A percentile compares a stretch with the other conserved stretches of the same genome.
Conservation (phyloP, 2,888 invertebrate genomes). For the Embidobia sp. region DNA sequence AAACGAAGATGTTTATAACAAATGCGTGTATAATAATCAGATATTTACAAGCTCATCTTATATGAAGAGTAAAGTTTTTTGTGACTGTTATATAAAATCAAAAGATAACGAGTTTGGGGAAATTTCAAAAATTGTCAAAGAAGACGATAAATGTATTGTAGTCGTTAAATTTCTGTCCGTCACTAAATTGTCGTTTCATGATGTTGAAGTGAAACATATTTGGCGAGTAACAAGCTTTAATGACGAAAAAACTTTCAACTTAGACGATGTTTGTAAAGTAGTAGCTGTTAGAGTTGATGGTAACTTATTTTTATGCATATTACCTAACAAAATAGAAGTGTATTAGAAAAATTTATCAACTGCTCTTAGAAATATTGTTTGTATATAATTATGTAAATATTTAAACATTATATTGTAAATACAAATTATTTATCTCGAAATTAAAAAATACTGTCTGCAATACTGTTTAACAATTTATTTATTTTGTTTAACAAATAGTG, state of each 20-base stretch:
- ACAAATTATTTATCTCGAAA: too few species aligned
- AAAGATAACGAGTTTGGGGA: neutral
- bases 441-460: too few species aligned
- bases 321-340: too few species aligned
- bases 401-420: too few species aligned
- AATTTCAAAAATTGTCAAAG: constrained; percentile 2
- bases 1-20: constrained; percentile 11
- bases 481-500: too few species aligned
- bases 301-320: too few species aligned
- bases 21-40: constrained; percentile 1
- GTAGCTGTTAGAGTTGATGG: too few species aligned
- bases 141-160: neutral
- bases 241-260: neutral
- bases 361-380: too few species aligned
- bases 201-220: constrained; percentile 3
- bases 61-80: neutral
- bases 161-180: neutral
- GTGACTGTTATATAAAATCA: neutral
- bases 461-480: too few species aligned
- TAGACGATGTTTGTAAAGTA: neutral
- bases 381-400: too few species aligned
- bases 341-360: too few species aligned
- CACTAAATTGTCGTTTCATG: neutral
- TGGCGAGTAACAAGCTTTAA: neutral
- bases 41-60: constrained; percentile 1